Conservation (phyloP, 1,140 invertebrate species). For the Berghia stephanieae region DNA sequence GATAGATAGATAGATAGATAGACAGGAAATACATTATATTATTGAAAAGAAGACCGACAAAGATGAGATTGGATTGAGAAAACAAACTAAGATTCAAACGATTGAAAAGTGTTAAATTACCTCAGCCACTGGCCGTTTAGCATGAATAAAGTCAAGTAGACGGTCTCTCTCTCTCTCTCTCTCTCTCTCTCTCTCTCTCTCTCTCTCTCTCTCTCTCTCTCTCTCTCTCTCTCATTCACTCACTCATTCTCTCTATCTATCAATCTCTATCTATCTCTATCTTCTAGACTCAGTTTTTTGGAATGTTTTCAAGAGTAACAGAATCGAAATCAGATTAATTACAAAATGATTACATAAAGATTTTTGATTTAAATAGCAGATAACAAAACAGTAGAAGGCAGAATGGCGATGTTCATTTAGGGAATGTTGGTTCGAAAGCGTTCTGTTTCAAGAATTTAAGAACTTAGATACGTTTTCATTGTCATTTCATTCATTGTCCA, state of each 20-base stretch:
- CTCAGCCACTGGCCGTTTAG: background rate
- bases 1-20: slow-evolving; percentile 19
- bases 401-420: background rate
- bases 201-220: slow-evolving; percentile 20
- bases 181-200: slow-evolving; percentile 15
- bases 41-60: slow-evolving; percentile 12
- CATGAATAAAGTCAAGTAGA: background rate
- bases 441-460: no score
- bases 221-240: slow-evolving; percentile 19
- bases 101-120: background rate
- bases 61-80: background rate
- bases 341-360: background rate
- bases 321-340: background rate
- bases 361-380: background rate
- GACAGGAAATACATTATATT: background rate
- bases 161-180: background rate
- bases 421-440: no score
- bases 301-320: background rate
- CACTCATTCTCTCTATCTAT: background rate
- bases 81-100: background rate
- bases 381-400: background rate
- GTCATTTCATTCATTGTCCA: no score
- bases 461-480: no score
- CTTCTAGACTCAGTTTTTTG: background rate
- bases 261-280: background rate